Percentiles rank a stretch among this genome's conserved stretches.
Evolutionary conservation across 2,113 vertebrate genomes (phyloP).

Genomic region (Columba janthina): DNA sequence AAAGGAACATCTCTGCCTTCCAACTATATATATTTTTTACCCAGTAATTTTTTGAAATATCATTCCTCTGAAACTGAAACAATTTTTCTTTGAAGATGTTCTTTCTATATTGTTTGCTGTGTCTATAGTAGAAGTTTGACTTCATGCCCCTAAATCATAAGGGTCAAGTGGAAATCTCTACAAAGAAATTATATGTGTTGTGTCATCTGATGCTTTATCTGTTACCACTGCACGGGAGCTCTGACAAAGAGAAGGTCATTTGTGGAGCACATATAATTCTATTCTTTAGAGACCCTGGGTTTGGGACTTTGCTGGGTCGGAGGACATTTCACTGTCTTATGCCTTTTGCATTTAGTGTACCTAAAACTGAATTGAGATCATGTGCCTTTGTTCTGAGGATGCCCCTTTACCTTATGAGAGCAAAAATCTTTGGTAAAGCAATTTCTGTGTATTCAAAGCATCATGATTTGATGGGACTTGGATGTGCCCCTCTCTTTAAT

Average conservation of each 20-base stretch:
- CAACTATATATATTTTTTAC: neutral
- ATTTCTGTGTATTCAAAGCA: neutral
- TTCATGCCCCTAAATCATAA: neutral
- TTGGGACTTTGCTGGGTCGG: neutral
- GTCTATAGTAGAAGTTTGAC: neutral
- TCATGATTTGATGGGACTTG: neutral
- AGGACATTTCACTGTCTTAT: neutral
- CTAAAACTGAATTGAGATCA: neutral
- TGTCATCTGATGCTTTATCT: neutral
- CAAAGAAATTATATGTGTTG: neutral
- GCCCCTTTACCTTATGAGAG: neutral
- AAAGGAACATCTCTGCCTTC: neutral
- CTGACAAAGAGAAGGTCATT: neutral
- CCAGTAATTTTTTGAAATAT: neutral
- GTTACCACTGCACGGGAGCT: neutral
- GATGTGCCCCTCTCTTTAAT: neutral
- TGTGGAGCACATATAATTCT: neutral
- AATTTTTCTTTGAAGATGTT: neutral
- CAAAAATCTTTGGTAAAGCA: neutral
- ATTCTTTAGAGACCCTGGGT: neutral
- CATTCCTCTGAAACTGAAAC: neutral
- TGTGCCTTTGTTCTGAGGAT: neutral
- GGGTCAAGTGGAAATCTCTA: neutral
- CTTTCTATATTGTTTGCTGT: neutral
- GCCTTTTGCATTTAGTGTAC: neutral